These are phyloP conservation scores for Pongo pygmaeus DNA, from an alignment of 2,113 vertebrate species.

Conservation along the genomic window DNA sequence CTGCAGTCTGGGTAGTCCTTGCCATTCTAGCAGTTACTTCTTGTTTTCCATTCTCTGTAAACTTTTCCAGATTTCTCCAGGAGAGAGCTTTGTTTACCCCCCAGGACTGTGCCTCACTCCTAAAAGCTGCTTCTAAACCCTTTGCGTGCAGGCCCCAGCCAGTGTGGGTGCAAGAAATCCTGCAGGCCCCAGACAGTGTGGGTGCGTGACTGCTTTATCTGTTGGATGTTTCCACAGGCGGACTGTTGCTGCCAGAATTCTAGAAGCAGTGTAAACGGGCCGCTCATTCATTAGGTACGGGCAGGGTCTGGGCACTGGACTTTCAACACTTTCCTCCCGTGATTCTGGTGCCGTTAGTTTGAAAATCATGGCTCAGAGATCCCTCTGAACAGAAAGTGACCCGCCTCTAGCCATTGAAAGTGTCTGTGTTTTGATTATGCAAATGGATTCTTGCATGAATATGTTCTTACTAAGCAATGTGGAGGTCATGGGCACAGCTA, in stretches of 20 bases:
- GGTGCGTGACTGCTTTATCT: neutral
- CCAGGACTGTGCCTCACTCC: neutral
- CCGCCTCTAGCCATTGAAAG: neutral
- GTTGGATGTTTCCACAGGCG: neutral
- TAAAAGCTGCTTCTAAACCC: neutral
- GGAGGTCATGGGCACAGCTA: neutral
- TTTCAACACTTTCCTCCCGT: neutral
- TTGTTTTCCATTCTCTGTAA: neutral
- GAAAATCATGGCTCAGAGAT: neutral
- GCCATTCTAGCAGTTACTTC: neutral
- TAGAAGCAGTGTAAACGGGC: neutral
- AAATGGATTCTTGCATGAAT: neutral
- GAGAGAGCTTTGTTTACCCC: neutral
- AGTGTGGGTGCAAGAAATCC: fast-evolving
- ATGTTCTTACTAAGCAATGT: neutral
- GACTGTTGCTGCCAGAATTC: neutral
- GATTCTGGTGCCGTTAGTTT: neutral
- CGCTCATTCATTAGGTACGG: neutral
- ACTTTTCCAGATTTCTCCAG: neutral
- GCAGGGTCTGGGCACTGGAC: neutral
- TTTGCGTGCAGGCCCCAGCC: neutral
- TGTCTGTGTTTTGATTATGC: neutral
- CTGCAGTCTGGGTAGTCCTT: neutral
- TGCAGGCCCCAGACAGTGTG: neutral
- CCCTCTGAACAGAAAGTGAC: neutral